Conservation (phyloP, 1,140 invertebrate species). For the Ceratina calcarata region DNA sequence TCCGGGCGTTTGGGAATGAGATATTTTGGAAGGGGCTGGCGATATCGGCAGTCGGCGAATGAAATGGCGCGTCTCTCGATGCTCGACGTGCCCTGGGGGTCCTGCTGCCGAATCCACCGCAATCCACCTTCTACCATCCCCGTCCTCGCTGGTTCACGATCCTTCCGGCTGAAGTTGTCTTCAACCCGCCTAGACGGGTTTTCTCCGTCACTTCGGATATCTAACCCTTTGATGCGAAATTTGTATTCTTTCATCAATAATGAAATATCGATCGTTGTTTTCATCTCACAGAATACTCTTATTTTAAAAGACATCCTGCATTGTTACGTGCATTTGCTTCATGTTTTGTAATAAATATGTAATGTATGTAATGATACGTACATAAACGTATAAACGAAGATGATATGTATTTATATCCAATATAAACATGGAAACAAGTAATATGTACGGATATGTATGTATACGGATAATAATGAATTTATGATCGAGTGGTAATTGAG, state of each 20-base stretch:
- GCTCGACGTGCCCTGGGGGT: constrained; percentile 75
- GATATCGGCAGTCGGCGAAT: constrained; percentile 81
- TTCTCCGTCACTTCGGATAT: constrained; percentile 51
- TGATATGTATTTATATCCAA: too few species aligned
- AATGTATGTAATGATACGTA: too few species aligned
- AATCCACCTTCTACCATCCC: constrained; percentile 55
- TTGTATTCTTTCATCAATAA: neutral
- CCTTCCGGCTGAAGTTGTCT: constrained; percentile 59
- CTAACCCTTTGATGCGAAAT: constrained; percentile 30
- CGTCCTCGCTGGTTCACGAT: neutral
- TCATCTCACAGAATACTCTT: neutral
- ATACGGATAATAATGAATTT: too few species aligned
- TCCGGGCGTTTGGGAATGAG: constrained; percentile 79
- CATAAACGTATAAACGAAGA: too few species aligned
- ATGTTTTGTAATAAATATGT: too few species aligned
- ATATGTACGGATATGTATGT: too few species aligned
- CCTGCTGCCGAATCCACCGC: constrained; percentile 72
- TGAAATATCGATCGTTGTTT: neutral
- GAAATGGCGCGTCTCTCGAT: constrained; percentile 79
- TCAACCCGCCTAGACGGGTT: constrained; percentile 50
- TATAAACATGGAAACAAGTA: too few species aligned
- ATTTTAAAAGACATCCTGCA: neutral
- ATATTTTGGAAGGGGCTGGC: constrained; percentile 78
- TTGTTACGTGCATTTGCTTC: too few species aligned
- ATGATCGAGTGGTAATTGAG: too few species aligned